Conservation (phyloP, 2,888 invertebrate genomes). For the Herminia tarsipennalis region DNA sequence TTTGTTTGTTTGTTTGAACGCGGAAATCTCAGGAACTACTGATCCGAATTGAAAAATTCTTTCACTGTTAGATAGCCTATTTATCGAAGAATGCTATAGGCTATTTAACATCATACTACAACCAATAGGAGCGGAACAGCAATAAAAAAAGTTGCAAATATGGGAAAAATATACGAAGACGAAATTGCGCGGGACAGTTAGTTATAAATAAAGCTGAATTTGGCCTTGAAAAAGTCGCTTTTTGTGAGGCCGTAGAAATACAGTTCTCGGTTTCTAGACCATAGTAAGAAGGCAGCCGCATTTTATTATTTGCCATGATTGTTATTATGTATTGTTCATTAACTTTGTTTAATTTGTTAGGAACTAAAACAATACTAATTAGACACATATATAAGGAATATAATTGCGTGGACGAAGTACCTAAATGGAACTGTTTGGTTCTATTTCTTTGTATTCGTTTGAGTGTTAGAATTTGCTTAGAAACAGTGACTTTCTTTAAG, state of each 20-base stretch:
- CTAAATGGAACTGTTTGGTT: constrained; percentile 1
- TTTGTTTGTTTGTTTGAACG: too few species aligned
- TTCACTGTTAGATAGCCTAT: too few species aligned
- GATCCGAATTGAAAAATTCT: too few species aligned
- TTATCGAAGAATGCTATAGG: too few species aligned
- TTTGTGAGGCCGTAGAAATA: constrained; percentile 4
- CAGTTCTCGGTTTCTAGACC: constrained; percentile 12
- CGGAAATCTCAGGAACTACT: too few species aligned
- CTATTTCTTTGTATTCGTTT: not conserved
- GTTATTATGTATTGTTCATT: constrained; percentile 52
- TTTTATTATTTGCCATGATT: constrained; percentile 52
- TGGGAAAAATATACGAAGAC: too few species aligned
- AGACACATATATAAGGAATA: constrained; percentile 28
- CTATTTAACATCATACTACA: too few species aligned
- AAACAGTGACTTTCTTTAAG: too few species aligned
- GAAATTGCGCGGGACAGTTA: too few species aligned
- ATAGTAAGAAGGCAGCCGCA: constrained; percentile 13
- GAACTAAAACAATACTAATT: constrained; percentile 47
- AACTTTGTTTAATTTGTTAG: constrained; percentile 53
- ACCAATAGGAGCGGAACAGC: too few species aligned
- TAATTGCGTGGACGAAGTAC: not conserved
- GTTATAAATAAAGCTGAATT: not conserved
- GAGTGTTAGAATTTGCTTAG: not conserved
- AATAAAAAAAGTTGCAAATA: too few species aligned
- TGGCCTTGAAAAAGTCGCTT: constrained; percentile 8